These are phyloP conservation scores for Clarias fuscus DNA, from an alignment of 2,797 vertebrate species.

Conservation along the genomic window DNA sequence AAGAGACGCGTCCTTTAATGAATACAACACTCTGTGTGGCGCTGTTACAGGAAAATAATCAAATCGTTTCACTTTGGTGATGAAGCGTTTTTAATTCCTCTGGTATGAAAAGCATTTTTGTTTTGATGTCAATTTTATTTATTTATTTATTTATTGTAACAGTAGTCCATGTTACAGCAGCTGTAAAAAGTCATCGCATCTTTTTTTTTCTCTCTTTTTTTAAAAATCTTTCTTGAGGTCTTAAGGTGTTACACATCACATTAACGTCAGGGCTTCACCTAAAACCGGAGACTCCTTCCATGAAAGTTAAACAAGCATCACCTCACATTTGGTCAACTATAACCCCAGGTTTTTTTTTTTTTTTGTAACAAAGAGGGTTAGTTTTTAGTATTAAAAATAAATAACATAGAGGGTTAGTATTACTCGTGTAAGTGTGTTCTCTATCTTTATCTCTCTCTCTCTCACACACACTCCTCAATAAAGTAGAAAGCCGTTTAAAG, in stretches of 20 bases:
- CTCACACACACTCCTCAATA: conserved; percentile 17
- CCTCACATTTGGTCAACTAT: too few relatives aligned
- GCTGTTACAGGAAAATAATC: not conserved
- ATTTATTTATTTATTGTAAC: not conserved
- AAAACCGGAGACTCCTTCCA: not conserved
- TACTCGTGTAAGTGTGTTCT: not conserved
- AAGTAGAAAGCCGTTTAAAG: conserved; percentile 18
- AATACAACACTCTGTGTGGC: not conserved
- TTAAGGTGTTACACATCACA: too few relatives aligned
- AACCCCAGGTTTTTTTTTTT: not conserved
- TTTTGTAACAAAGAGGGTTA: too few relatives aligned
- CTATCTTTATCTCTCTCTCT: not conserved
- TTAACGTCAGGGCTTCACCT: too few relatives aligned
- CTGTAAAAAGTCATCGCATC: not conserved
- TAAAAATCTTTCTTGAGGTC: too few relatives aligned
- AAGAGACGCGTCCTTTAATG: not conserved
- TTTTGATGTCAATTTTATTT: not conserved
- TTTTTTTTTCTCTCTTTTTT: not conserved
- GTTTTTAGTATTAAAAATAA: too few relatives aligned
- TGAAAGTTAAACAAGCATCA: not conserved
- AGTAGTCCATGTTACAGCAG: not conserved
- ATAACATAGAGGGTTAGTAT: too few relatives aligned
- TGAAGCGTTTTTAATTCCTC: too few relatives aligned
- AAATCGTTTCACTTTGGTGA: too few relatives aligned
- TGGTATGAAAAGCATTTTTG: not conserved